phyloP scores from a whole-genome alignment of 1,140 invertebrate genomes.

The Platyura marginata region DNA sequence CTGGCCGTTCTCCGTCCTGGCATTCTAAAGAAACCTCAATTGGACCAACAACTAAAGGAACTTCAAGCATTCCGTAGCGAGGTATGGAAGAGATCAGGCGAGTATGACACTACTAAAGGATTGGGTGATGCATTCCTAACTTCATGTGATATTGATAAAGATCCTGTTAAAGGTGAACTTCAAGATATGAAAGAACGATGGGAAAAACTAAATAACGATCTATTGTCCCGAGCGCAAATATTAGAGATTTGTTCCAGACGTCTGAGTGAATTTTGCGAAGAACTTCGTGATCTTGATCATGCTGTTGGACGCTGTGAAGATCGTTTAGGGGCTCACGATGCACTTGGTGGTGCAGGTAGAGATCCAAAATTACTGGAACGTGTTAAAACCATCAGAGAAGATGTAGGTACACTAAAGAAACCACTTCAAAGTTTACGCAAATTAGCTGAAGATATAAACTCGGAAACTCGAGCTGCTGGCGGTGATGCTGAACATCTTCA shows the following conservation, averaged over 20 bases:
- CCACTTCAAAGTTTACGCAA: constrained; percentile 51
- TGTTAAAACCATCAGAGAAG: constrained; percentile 58
- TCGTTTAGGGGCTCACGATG: constrained; percentile 60
- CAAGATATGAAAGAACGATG: constrained; percentile 65
- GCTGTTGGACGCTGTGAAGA: constrained; percentile 74
- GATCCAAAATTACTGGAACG: constrained; percentile 68
- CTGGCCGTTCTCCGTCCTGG: constrained; percentile 58
- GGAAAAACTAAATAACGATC: constrained; percentile 76
- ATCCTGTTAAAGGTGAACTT: constrained; percentile 67
- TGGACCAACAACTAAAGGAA: constrained; percentile 79
- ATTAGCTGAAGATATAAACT: constrained; percentile 52
- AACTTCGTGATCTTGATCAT: constrained; percentile 62
- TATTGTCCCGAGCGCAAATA: constrained; percentile 41
- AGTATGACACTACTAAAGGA: constrained; percentile 75
- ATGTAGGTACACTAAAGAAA: constrained; percentile 52
- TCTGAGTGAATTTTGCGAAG: constrained; percentile 71
- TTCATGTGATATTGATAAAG: constrained; percentile 78
- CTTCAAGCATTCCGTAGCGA: constrained; percentile 81
- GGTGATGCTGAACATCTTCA: constrained; percentile 54
- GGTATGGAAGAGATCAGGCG: constrained; percentile 74
- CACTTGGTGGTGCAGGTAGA: constrained; percentile 53
- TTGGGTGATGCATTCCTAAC: constrained; percentile 69
- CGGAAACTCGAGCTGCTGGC: constrained; percentile 45
- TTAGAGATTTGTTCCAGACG: constrained; percentile 70
- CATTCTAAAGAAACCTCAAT: constrained; percentile 64